These are phyloP conservation scores for Charina bottae DNA, from an alignment of 2,113 vertebrate species.

Conservation along the genomic window DNA sequence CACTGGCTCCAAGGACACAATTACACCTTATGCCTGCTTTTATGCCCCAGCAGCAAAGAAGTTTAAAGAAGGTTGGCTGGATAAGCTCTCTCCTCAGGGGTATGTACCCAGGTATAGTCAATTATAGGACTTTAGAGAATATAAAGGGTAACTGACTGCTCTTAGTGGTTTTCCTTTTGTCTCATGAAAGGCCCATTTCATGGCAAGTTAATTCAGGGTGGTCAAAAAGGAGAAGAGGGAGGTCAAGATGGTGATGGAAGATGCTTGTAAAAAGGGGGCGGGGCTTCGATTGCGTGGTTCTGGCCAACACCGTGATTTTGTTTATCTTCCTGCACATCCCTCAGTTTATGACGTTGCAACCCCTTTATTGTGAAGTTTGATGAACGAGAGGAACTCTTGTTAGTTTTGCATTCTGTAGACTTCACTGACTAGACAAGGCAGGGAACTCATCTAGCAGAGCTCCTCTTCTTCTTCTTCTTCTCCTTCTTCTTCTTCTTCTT, in stretches of 20 bases:
- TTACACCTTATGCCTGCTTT: conserved; percentile 95
- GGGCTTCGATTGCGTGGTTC: too few relatives aligned
- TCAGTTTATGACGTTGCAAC: not conserved
- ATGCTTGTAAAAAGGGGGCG: too few relatives aligned
- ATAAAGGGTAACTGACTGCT: not conserved
- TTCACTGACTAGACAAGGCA: not conserved
- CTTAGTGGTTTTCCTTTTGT: not conserved
- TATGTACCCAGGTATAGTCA: conserved; percentile 58
- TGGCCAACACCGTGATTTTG: too few relatives aligned
- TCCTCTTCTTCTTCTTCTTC: not conserved
- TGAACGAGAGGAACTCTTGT: not conserved
- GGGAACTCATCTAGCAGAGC: too few relatives aligned
- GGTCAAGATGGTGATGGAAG: too few relatives aligned
- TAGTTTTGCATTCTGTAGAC: not conserved
- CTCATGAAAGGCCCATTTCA: not conserved
- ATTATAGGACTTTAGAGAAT: not conserved
- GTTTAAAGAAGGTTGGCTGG: conserved; percentile 90
- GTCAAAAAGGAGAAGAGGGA: too few relatives aligned
- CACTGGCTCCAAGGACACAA: conserved; percentile 64
- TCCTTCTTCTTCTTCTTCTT: not conserved
- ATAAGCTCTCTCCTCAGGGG: conserved; percentile 96
- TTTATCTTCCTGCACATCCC: too few relatives aligned
- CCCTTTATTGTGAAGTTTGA: not conserved
- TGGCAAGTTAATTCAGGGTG: not conserved
- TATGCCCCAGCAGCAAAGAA: conserved; percentile 78